Percentiles rank a stretch among this genome's conserved stretches.
Conservation (phyloP, 1,140 invertebrate genomes). For the Goniozus legneri region DNA sequence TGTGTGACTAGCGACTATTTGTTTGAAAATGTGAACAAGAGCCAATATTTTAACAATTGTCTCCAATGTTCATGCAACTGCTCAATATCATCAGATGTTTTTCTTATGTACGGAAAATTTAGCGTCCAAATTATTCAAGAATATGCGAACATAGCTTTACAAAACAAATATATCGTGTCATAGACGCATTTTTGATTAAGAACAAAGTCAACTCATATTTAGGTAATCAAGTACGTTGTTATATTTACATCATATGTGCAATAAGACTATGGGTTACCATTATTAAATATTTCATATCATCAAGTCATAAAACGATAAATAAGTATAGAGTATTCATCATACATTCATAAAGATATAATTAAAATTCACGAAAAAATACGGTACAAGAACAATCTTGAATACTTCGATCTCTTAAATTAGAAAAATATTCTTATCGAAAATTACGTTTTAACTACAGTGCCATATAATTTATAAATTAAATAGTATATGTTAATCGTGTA, state of each 20-base stretch:
- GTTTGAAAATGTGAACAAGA: too few relatives aligned
- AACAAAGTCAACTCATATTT: too few relatives aligned
- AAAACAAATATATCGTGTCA: too few relatives aligned
- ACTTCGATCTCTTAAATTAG: conserved; percentile 17
- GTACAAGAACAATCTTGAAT: conserved; percentile 20
- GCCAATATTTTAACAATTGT: too few relatives aligned
- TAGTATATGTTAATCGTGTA: background rate
- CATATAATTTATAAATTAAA: conserved; percentile 9
- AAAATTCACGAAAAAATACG: conserved; percentile 12
- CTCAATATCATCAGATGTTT: too few relatives aligned
- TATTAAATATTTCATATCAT: conserved; percentile 40
- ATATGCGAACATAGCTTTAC: too few relatives aligned
- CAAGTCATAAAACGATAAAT: conserved; percentile 32
- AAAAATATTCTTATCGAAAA: conserved; percentile 7
- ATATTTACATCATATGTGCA: too few relatives aligned
- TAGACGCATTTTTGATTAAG: too few relatives aligned
- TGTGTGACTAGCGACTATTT: too few relatives aligned
- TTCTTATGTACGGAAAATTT: conserved; percentile 5
- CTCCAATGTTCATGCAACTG: too few relatives aligned
- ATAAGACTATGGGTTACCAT: conserved; percentile 46
- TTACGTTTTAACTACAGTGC: conserved; percentile 21
- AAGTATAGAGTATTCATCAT: conserved; percentile 9
- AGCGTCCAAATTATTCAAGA: too few relatives aligned
- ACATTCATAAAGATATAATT: conserved; percentile 18
- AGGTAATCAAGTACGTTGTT: too few relatives aligned